A percentile compares a stretch with the other conserved stretches of the same genome.
Evolutionary conservation across 2,113 vertebrate species (phyloP).

Genomic region (Pao palembangensis): DNA sequence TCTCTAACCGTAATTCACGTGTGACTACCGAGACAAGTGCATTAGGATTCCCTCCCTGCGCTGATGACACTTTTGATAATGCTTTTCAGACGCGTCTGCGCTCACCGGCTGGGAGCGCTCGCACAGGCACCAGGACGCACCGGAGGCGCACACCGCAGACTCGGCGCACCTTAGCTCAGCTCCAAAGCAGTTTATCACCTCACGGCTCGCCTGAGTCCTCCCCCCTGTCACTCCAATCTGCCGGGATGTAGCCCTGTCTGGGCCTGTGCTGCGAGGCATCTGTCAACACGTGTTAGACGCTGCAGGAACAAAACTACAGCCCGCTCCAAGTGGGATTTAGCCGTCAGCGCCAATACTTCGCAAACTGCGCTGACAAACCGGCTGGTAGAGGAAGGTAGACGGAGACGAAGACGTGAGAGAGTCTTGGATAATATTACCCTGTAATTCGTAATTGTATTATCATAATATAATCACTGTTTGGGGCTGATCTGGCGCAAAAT

Average conservation of each 20-base stretch:
- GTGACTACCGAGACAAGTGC: too few relatives aligned
- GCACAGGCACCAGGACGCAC: too few relatives aligned
- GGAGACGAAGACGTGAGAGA: neutral
- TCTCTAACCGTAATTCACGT: too few relatives aligned
- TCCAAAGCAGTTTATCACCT: slow-evolving; percentile 50
- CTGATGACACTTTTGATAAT: neutral
- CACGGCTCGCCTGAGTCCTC: slow-evolving; percentile 48
- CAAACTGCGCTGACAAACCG: slow-evolving; percentile 32
- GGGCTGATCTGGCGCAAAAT: neutral
- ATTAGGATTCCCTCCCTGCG: slow-evolving; percentile 5
- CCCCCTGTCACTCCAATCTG: slow-evolving; percentile 53
- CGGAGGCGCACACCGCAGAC: slow-evolving; percentile 30
- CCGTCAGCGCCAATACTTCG: slow-evolving; percentile 54
- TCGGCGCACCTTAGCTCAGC: slow-evolving; percentile 41
- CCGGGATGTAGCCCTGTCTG: slow-evolving; percentile 55
- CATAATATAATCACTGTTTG: neutral
- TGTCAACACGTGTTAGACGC: slow-evolving; percentile 66
- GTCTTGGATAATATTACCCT: neutral
- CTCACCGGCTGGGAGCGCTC: too few relatives aligned
- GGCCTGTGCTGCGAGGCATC: slow-evolving; percentile 62
- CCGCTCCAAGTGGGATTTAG: slow-evolving; percentile 42
- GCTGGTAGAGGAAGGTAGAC: neutral
- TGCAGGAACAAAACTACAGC: slow-evolving; percentile 57
- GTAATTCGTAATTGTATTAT: too few relatives aligned
- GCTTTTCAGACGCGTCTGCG: too few relatives aligned